Evolutionary conservation across 2,888 invertebrate species (phyloP), one percentile per base, ranked within the genome.

Genomic region (Melipona bicolor): DNA sequence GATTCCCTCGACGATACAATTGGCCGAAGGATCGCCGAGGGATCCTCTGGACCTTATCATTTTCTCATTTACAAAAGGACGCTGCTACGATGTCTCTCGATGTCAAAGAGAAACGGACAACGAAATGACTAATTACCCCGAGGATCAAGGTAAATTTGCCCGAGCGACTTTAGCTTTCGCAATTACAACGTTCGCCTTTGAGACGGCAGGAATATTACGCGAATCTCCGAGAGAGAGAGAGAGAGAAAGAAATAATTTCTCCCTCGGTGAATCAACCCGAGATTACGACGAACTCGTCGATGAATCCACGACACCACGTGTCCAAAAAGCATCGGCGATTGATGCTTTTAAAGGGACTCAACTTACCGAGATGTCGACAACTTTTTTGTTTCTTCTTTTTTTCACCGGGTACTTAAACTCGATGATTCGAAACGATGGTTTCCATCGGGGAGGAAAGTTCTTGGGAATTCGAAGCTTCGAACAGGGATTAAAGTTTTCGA

Each of bases 231-330:
- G 27, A 27, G 27, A 27, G 27, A 27, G 24, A 50, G 70, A 50
- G 65, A 72, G 6, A 56, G 43, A 76, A 69, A 56, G 43, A 76
- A 69, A 82, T 81, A 76, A 83, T 82, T 83, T 72, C 67, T 56
- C 36, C 27, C n/a, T 15, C 19, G 24, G 5, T 24, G 9, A 36
- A 15, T 56, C 32, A 32, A 32, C 32, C 36, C 13, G 19, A 74
- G 74, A 81, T 81, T 77, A 77, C 50, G n/a, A 69, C 24, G 49
- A 74, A 54, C 49, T 43, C 43, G 43, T 27, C 67, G 54, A 43
- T 43, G 9, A 78, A 64, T 61, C 56, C 50, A 52, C 56, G 71
- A 67, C 4, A 36, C 36, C 43, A 59, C 70, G 77, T 71, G 56
- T 75, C 52, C 62, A 59, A 68, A 70, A 78, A 56, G 36, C 50